Conservation (phyloP, 2,888 invertebrate species). For the Aphidoletes aphidimyza region DNA sequence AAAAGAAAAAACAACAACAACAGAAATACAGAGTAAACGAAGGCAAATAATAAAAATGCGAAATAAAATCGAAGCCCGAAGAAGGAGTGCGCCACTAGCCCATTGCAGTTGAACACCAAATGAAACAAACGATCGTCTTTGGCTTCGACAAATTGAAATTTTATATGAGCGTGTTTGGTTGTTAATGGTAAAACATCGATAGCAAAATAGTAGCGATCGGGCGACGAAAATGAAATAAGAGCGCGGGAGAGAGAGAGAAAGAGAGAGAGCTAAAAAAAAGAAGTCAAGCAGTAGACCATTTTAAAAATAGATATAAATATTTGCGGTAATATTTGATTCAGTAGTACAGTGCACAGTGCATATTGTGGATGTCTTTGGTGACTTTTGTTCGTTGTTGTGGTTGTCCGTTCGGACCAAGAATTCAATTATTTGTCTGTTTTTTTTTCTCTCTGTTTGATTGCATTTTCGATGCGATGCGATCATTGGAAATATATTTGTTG, state of each 20-base stretch:
- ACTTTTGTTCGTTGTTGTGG: not conserved
- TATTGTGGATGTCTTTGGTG: not conserved
- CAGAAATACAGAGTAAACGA: not conserved
- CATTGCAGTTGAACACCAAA: not conserved
- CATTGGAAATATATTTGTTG: not conserved
- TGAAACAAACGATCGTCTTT: conserved; percentile 27
- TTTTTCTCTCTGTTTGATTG: not conserved
- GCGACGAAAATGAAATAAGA: not conserved
- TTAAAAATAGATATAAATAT: conserved; percentile 49
- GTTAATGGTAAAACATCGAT: conserved; percentile 23
- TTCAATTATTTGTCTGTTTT: not conserved
- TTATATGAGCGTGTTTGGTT: conserved; percentile 47
- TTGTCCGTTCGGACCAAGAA: not conserved
- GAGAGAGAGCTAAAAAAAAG: not conserved
- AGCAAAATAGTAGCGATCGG: not conserved
- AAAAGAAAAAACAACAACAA: not conserved
- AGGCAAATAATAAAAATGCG: not conserved
- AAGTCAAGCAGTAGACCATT: conserved; percentile 1
- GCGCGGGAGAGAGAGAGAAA: not conserved
- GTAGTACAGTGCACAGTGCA: not conserved
- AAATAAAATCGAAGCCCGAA: not conserved
- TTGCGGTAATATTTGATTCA: conserved; percentile 22
- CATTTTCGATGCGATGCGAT: conserved; percentile 10
- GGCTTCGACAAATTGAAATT: conserved; percentile 38
- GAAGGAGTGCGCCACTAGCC: not conserved